These are phyloP conservation scores for Pseudochaenichthys georgianus DNA, from an alignment of 2,797 vertebrate genomes.

Conservation along the genomic window DNA sequence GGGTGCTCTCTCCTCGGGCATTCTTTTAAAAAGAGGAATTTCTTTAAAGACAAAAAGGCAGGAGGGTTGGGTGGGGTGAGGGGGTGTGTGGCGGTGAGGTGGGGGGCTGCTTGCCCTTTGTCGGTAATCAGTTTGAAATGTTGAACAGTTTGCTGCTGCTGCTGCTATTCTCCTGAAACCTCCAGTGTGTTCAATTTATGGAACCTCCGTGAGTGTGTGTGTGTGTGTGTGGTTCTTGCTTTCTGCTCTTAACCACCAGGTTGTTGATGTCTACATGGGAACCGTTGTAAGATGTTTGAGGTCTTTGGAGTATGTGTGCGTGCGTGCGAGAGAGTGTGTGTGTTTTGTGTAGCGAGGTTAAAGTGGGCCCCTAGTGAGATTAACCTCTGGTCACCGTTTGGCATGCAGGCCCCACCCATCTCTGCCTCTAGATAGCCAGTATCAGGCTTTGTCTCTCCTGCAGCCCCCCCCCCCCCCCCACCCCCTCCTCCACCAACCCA, in stretches of 20 bases:
- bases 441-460: constrained; percentile 90
- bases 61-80: constrained; percentile 63
- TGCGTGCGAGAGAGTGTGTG: constrained; percentile 20
- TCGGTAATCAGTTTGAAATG: constrained; percentile 79
- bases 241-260: constrained; percentile 36
- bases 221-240: constrained; percentile 30
- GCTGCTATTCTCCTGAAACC: constrained; percentile 56
- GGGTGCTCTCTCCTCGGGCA: constrained; percentile 71
- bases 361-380: constrained; percentile 89
- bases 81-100: constrained; percentile 52
- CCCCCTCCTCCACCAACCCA: constrained; percentile 52
- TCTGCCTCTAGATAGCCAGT: constrained; percentile 85
- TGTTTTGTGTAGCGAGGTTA: constrained; percentile 86
- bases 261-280: constrained; percentile 62
- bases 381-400: constrained; percentile 89
- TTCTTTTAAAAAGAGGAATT: constrained; percentile 84
- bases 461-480: constrained; percentile 64
- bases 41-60: constrained; percentile 84
- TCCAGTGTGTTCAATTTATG: constrained; percentile 66
- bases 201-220: constrained; percentile 33
- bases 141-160: constrained; percentile 71
- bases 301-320: constrained; percentile 36
- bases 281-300: constrained; percentile 59
- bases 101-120: constrained; percentile 72
- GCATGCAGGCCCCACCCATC: constrained; percentile 87